Conservation (phyloP, 2,113 vertebrate genomes). For the Barnardius zonarius region DNA sequence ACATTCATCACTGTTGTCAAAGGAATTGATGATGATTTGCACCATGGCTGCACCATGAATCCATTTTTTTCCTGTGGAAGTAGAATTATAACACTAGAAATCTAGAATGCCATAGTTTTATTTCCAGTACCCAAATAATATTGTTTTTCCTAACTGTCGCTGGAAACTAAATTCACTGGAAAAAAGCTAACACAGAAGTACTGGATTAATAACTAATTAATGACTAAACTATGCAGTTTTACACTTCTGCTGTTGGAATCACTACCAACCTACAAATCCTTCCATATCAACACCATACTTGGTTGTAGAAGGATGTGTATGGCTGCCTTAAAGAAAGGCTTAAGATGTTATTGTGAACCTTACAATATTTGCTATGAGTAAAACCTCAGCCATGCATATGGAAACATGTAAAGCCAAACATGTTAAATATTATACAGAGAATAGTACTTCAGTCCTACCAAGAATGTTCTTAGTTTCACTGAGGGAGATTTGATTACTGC, state of each 20-base stretch:
- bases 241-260: background rate
- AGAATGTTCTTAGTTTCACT: background rate
- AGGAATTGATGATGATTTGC: background rate
- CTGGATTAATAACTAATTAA: background rate
- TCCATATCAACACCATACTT: background rate
- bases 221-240: background rate
- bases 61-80: background rate
- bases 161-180: background rate
- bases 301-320: background rate
- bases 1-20: background rate
- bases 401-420: background rate
- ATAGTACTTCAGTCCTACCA: background rate
- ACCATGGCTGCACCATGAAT: background rate
- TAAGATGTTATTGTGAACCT: background rate
- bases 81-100: background rate
- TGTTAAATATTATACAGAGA: background rate
- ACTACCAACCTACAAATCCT: background rate
- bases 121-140: background rate
- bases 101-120: background rate
- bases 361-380: background rate
- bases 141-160: background rate
- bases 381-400: background rate
- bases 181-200: background rate
- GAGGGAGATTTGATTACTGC: background rate
- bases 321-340: background rate